Base-by-base conservation (phyloP, 2,113 vertebrate genomes). In the Cisticola juncidis region DNA sequence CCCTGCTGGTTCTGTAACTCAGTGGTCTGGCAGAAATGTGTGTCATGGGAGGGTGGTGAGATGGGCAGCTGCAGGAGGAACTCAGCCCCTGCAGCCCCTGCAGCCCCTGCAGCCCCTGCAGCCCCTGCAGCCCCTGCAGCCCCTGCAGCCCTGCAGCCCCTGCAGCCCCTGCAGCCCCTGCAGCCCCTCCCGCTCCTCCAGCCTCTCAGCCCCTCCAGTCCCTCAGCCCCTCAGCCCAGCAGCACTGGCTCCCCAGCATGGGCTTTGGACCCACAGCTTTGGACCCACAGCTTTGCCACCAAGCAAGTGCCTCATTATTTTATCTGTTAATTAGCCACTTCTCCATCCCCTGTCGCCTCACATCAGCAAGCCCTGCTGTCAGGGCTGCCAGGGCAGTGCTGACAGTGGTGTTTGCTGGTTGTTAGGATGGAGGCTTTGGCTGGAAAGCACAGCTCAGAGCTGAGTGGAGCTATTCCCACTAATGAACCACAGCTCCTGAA, bases 201-300 rank as follows among this genome's bases (percentile, higher is more conserved):
- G 61, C n/a, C n/a, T n/a, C n/a, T n/a, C 0, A 0, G 35, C 29
- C 42, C 23, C 36, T 13, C 8, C 44, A 14, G 61, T 35, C 48
- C 29, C 8, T 33, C 18, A 26, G 28, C 36, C 5, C 22, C 28
- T n/a, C 9, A 5, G 40, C 19, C 54, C 48, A 12, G 60, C 2
- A 6, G 25, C 1, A 0, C 51, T 11, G 2, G 42, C 69, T 58
- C 48, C 57, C 60, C 3, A 0, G 20, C 26, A 44, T 45, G 5
- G 12, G 79, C 79, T 62, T 21, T 15, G 9, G 12, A 47, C 19
- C 28, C 8, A 1, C 17, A 12, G 20, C 26, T 73, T 36, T 18
- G 19, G 11, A 44, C 31, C 40, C n/a, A n/a, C n/a, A 35, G 58
- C n/a, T n/a, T 7, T 11, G 1, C 50, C 1, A 1, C 18, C 48